Conservation (phyloP, 2,888 invertebrate genomes). For the Cephonodes hylas region DNA sequence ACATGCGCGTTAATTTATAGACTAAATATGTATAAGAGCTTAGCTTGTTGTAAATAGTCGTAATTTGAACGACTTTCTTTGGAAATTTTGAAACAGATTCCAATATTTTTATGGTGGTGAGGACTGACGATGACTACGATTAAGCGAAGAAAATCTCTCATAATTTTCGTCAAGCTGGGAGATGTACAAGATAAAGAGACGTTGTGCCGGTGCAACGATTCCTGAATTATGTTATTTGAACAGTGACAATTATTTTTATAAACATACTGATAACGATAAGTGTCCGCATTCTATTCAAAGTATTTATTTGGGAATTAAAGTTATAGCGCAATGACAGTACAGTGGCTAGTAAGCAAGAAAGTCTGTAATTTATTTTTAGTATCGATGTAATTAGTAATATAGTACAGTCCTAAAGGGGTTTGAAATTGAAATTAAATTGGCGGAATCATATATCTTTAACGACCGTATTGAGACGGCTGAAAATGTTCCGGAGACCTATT, state of each 20-base stretch:
- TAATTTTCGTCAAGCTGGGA: not conserved
- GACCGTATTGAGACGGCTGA: too few species aligned
- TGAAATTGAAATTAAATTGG: too few species aligned
- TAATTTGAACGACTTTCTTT: too few species aligned
- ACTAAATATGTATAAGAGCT: not conserved
- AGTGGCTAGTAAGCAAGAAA: not conserved
- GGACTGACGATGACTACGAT: too few species aligned
- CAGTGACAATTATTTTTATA: not conserved
- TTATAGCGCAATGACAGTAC: not conserved
- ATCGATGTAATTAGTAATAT: too few species aligned
- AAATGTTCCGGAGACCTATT: too few species aligned
- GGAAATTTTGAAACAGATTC: too few species aligned
- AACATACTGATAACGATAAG: not conserved
- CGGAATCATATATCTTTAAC: too few species aligned
- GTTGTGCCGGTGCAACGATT: not conserved
- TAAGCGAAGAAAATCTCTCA: too few species aligned
- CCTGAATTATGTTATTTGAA: not conserved
- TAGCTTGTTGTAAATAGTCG: not conserved
- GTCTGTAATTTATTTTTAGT: not conserved
- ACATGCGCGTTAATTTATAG: not conserved
- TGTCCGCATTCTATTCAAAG: not conserved
- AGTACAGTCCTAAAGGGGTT: too few species aligned
- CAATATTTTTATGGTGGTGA: too few species aligned
- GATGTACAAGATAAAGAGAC: not conserved
- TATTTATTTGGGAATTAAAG: not conserved